These are phyloP conservation scores for Cardinalis cardinalis DNA, from an alignment of 2,113 vertebrate species.

Conservation along the genomic window DNA sequence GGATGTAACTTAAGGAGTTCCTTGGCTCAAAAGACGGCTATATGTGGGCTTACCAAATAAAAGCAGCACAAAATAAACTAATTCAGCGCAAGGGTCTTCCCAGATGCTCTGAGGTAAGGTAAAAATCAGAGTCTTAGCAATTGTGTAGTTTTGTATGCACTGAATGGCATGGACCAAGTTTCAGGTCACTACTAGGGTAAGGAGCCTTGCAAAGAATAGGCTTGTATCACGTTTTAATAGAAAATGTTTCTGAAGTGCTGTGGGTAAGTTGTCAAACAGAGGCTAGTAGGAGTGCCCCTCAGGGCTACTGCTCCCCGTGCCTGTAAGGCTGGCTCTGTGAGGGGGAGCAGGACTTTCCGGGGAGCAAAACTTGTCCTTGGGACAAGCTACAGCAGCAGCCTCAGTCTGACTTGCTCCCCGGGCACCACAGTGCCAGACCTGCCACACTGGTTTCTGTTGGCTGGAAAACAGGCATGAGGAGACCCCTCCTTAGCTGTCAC, in stretches of 20 bases:
- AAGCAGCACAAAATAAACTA: not conserved
- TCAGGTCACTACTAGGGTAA: not conserved
- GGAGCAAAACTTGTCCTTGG: not conserved
- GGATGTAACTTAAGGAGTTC: not conserved
- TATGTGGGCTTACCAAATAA: not conserved
- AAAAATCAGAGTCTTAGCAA: not conserved
- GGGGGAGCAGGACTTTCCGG: not conserved
- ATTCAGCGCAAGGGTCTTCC: not conserved
- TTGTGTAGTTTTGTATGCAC: not conserved
- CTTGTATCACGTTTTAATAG: not conserved
- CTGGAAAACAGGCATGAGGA: not conserved
- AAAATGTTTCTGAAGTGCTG: not conserved
- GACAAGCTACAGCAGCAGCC: not conserved
- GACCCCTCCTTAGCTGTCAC: accelerated
- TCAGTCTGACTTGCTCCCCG: not conserved
- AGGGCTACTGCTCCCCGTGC: accelerated
- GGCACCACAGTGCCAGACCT: not conserved
- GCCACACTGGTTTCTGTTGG: not conserved
- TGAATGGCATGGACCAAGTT: not conserved
- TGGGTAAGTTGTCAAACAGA: not conserved
- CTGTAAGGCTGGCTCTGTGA: accelerated
- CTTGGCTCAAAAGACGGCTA: not conserved
- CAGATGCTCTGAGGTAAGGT: not conserved
- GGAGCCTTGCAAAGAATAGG: not conserved
- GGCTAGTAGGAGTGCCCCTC: not conserved